Evolutionary conservation across 2,888 invertebrate genomes (phyloP), one percentile per base, ranked within the genome.

Genomic region (Coelogynopora nodosa): DNA sequence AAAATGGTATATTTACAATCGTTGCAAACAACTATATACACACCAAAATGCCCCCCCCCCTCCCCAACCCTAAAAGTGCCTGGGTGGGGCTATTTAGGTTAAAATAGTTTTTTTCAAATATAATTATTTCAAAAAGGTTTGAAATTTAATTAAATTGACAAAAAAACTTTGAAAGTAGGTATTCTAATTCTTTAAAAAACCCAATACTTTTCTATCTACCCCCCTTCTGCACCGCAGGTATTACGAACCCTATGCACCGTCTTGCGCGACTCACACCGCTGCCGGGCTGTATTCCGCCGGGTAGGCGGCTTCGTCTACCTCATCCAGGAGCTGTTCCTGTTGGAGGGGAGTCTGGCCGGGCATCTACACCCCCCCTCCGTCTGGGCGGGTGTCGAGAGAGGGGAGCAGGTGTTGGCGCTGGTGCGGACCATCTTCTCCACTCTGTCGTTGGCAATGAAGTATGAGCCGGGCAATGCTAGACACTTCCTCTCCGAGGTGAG

Each of bases 381-480:
- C n/a, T 93, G 93, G 92, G 92, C 93, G 88, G 91, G 90, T 91
- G 92, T 91, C 30, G 90, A 90, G 30, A 89, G 91, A 49, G 89
- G 90, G 86, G 95, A 96, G 90, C 93, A 95, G 89, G 92, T 97
- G 86, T n/a, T n/a, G n/a, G 94, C 94, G 84, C 92, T 97, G 86
- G 93, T 97, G 87, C 95, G 95, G 90, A 94, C 96, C 86, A 96
- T 97, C 10, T 97, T 98, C 92, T 96, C 96, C 90, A 97, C 97
- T 0, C 94, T 99, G 89, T 96, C 96, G 88, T 96, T 97, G 0
- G 97, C 98, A 0, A 98, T 99, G 98, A 94, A 99, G 89, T 99
- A 97, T 91, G 99, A 99, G 92, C 98, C 99, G 0, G 98, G 98
- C 0, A 99, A 99, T 92, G 98, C 98, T 0, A 97, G 97, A 92